Evolutionary conservation across 2,113 vertebrate genomes (phyloP), one percentile per base, ranked within the genome.

Genomic region (Trogon melanurus): DNA sequence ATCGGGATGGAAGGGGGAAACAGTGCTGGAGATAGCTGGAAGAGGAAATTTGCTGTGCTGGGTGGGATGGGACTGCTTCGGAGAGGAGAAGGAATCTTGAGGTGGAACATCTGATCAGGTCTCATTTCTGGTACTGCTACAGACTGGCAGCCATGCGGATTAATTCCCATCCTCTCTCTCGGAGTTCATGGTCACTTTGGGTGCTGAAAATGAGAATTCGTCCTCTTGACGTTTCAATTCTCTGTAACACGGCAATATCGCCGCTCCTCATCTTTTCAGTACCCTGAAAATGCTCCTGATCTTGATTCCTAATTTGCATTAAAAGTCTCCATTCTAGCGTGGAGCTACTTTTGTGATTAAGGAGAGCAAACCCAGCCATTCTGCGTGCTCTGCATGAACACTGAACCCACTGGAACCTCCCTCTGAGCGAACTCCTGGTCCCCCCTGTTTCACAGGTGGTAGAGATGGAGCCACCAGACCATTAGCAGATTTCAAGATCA

Each of bases 161-260:
- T 71, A 26, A 23, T 73, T 66, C 26, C 26, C 23, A 29, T 47
- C 41, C 13, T 45, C 32, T 64, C 20, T 47, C 16, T 48, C 17
- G n/a, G 18, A 14, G 36, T 36, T 53, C 11, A 1, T 27, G 21
- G 60, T 74, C 18, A 2, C 38, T 36, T 58, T n/a, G 22, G 27
- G n/a, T 1, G 2, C 44, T 16, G 36, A 53, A 18, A 58, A 36
- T 0, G 2, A 29, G 34, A 53, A 15, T 41, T 8, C 41, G 50
- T 29, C 29, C 25, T 19, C 16, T 50, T 15, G 19, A 5, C 41
- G 7, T 29, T 65, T 65, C 12, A n/a, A 1, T n/a, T 56, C 7
- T 34, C 44, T 66, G 26, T 25, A 73, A 22, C 13, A 10, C 25
- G 11, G 27, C 50, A 44, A 11, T 45, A 22, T 50, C 44, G 16